Base-by-base conservation (phyloP, 2,888 invertebrate genomes). In the Apantesis nais region DNA sequence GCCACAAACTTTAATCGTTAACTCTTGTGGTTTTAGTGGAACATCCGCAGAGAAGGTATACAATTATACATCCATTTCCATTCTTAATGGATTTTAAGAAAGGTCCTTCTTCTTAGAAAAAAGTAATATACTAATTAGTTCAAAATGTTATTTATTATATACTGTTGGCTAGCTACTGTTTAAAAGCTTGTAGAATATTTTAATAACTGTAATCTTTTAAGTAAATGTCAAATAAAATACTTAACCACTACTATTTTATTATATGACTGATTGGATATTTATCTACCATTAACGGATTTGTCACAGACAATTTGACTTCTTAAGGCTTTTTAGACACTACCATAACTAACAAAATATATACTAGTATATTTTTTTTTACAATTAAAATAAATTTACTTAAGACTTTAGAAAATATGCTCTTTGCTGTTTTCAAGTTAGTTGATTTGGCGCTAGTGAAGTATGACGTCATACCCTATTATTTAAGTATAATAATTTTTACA, bases 11-110 rank as follows among this genome's bases (percentile, higher is more conserved):
- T 85, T 96, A 70, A 95, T 95, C 62, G 88, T 96, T 29, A 95
- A 96, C 77, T 95, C 95, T 22, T 96, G 96, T 79, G 93, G 94
- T 31, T 95, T 96, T 75, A 88, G 88, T 58, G 96, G 96, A 68
- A 90, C 92, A 37, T 95, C 96, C 0, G 95, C 96, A 39, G 90
- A 95, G 72, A 95, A 95, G 89, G 91, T 93, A 61, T 12, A 19
- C 8, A 34, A 34, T 34, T 4, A 34, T 34, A 34, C n/a, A n/a
- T n/a, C n/a, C n/a, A n/a, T n/a, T 29, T 62, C 2, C 12, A 8
- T 34, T 44, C 7, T 65, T 12, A 48, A 37, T 44, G 0, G 0
- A 31, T 22, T 31, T 19, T 44, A 25, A 14, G 55, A n/a, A n/a
- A n/a, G n/a, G n/a, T n/a, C n/a, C n/a, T n/a, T n/a, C n/a, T n/a